phyloP scores from a whole-genome alignment of 2,888 invertebrate species.

The Leptogaster cylindrica region DNA sequence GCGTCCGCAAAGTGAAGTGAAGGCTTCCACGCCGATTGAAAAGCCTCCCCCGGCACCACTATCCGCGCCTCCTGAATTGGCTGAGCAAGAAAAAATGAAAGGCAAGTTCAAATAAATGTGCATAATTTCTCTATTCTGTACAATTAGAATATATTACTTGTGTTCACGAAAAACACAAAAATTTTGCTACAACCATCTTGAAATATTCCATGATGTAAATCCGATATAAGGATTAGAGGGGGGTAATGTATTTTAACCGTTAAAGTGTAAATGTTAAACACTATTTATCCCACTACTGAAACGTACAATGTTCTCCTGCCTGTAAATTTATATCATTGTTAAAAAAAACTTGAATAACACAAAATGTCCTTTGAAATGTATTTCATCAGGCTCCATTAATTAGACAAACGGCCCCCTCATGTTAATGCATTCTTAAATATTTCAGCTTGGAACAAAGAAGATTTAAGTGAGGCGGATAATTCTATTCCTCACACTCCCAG shows the following conservation, averaged over 20 bases:
- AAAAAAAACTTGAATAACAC: neutral
- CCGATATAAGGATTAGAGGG: neutral
- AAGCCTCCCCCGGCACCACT: conserved; percentile 70
- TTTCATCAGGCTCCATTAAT: neutral
- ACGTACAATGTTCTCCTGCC: too few relatives aligned
- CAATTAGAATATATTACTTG: neutral
- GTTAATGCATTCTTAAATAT: neutral
- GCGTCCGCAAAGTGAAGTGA: conserved; percentile 88
- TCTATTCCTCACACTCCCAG: conserved; percentile 48
- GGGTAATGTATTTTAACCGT: too few relatives aligned
- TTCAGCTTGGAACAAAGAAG: conserved; percentile 54
- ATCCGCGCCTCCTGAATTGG: conserved; percentile 72
- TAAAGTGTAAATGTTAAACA: too few relatives aligned
- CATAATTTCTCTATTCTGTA: neutral
- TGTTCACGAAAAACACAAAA: neutral
- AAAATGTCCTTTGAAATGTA: neutral
- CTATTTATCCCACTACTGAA: too few relatives aligned
- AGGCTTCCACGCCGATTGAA: conserved; percentile 73
- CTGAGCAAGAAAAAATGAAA: conserved; percentile 67
- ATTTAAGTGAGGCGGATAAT: conserved; percentile 48
- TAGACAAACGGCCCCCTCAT: neutral
- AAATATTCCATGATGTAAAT: neutral
- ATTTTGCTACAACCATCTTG: neutral
- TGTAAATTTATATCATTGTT: neutral
- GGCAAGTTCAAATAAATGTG: conserved; percentile 54